Evolutionary conservation across 2,797 vertebrate species (phyloP), one percentile per base, ranked within the genome.

Genomic region (Furcifer pardalis): DNA sequence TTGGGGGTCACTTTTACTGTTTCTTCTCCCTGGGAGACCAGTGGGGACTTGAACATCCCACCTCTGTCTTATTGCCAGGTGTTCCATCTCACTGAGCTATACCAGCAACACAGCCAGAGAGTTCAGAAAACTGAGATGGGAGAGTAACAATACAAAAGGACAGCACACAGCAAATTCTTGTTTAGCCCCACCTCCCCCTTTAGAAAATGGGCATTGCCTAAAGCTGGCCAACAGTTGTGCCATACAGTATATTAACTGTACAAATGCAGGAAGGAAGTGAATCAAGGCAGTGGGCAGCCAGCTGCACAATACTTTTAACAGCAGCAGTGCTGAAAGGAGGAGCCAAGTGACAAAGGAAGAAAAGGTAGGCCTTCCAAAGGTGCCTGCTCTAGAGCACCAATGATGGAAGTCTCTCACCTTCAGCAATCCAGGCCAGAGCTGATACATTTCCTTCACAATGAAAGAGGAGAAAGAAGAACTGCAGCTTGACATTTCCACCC

Each of bases 201-300:
- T 56, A 79, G n/a, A 74, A 62, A 71, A 42, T 7, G 69, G 27
- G 44, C 52, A 77, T 77, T 82, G 42, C 84, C 73, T 62, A 82
- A 86, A 85, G 71, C 42, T 9, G 35, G 71, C 21, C 89, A 88
- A 90, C 88, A 92, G 91, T 92, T 91, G 88, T 89, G 90, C 91
- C 25, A 35, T 88, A n/a, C n/a, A n/a, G n/a, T n/a, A 87, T 1
- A 90, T 49, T 89, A 66, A 92, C 75, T 90, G 88, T 91, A 94
- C 91, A 92, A 93, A 93, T 83, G 88, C 93, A 93, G 94, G 93
- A 94, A 95, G 93, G 94, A 95, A 95, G 89, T 92, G 92, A 91
- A 89, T 92, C 94, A 93, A 93, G 90, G 68, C 68, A 71, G 44
- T 19, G 62, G 37, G 35, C 42, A 83, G 71, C n/a, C 35, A 77